Base-by-base conservation (phyloP, 2,888 invertebrate genomes). In the Melieria crassipennis region DNA sequence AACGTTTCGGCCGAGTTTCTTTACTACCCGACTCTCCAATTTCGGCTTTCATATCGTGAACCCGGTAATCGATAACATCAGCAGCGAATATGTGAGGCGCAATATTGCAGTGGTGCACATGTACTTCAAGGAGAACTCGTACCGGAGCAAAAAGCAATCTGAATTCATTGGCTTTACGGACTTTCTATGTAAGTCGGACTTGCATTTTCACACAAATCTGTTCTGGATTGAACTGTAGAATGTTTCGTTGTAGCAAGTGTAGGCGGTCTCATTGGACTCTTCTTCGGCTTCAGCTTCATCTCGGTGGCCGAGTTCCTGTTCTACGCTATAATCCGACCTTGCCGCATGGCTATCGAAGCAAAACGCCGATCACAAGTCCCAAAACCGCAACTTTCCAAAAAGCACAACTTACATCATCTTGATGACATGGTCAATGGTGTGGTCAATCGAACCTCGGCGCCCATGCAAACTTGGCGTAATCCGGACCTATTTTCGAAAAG, bases 241-340 rank as follows among this genome's bases (percentile, higher is more conserved):
- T 30, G 30, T 30, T 30, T 30, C 3, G 30, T 30, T 30, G 67
- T 86, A 94, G 94, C 93, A 0, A 93, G 92, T 81, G 92, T 92
- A 1, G 94, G 94, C 13, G 94, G 94, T 9, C 86, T 94, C 3
- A 88, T 94, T 9, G 93, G 94, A 0, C 88, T 94, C 0, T 94
- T 93, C 82, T 89, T 94, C 89, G 94, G 94, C 2, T 94, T 94
- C 85, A 94, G 94, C 80, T 90, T 93, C 80, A 88, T 94, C 82
- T 94, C 94, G 75, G 88, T 91, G 0, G 89, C 93, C 47, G 94
- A 94, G 85, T 88, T 93, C 7, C 67, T 92, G 5, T 94, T 94
- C 84, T 93, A 90, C 78, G 77, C 91, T 45, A 89, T 91, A 0
- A 82, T 93, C 48, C 88, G 91, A 74, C 87, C 91, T 43, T 82